A percentile compares a stretch with the other conserved stretches of the same genome.
phyloP scores from a whole-genome alignment of 1,140 invertebrate species.

The Mya arenaria region DNA sequence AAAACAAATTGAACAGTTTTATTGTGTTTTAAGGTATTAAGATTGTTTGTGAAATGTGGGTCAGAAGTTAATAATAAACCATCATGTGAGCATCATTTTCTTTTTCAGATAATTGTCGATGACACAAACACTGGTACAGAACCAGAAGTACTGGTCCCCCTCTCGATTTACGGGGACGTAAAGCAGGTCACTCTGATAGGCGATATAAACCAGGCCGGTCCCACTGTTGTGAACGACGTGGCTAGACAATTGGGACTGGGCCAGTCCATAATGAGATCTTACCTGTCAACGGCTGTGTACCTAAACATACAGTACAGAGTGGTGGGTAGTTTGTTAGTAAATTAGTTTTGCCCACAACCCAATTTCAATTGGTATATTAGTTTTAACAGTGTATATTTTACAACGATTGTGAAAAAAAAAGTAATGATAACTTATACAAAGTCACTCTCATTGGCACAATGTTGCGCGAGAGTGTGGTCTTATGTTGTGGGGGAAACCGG shows the following conservation, averaged over 20 bases:
- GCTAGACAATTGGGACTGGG: conserved; percentile 71
- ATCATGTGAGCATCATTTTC: background rate
- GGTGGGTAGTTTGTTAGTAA: no score
- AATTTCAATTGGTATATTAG: no score
- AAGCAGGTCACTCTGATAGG: conserved; percentile 75
- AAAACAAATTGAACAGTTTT: background rate
- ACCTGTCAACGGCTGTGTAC: conserved; percentile 65
- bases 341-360: no score
- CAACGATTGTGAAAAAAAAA: no score
- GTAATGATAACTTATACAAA: no score
- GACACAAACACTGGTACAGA: conserved; percentile 75
- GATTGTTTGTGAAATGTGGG: background rate
- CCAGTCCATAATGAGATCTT: conserved; percentile 73
- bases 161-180: conserved; percentile 59
- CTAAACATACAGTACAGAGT: conserved; percentile 77
- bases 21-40: background rate
- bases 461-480: no score
- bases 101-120: conserved; percentile 77
- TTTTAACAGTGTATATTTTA: no score
- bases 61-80: no score
- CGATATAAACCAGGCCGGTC: conserved; percentile 72
- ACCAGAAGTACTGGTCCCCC: conserved; percentile 74
- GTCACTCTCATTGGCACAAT: no score
- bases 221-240: conserved; percentile 57
- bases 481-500: no score